Base-by-base conservation (phyloP, 2,113 vertebrate genomes). In the Chunga burmeisteri region DNA sequence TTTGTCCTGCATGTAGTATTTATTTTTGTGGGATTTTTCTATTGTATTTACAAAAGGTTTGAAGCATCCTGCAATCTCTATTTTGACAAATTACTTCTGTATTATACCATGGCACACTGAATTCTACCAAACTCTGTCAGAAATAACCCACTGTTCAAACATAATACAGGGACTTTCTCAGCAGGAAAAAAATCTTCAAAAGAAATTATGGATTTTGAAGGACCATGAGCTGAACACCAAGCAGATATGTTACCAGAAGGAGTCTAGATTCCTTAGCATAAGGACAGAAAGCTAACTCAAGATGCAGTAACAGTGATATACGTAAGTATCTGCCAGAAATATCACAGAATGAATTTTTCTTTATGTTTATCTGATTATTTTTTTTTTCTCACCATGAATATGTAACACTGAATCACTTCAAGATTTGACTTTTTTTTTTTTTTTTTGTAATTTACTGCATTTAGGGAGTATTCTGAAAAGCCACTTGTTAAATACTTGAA, bases 401-500 rank as follows among this genome's bases (percentile, higher is more conserved):
- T 95, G 59, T 96, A 97, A 94, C 94, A 94, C 90, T 94, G 96
- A 98, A 98, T 96, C 96, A 94, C 94, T 85, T 98, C 72, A 97
- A 97, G 95, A 94, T 96, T 97, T 95, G 86, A 96, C 96, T 77
- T 97, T 38, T n/a, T 88, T 97, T 96, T 96, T 96, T 96, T 84
- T 97, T 87, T 97, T 97, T 95, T 96, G 95, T 97, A 97, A 98
- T 97, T 95, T 97, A 95, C 97, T 98, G 95, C 94, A 95, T 97
- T 97, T 97, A 96, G 90, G 90, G 82, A 97, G 95, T 98, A 98
- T 98, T 98, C 96, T 81, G 91, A 97, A 98, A 98, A 98, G 98
- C 98, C 99, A 98, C 98, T 98, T 96, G 74, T 87, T 97, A 97
- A 98, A 98, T 98, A 99, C 98, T 98, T 98, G 98, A 99, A 99